Conservation (phyloP, 2,888 invertebrate genomes). For the Pseudococcus jackbeardsleyi region DNA sequence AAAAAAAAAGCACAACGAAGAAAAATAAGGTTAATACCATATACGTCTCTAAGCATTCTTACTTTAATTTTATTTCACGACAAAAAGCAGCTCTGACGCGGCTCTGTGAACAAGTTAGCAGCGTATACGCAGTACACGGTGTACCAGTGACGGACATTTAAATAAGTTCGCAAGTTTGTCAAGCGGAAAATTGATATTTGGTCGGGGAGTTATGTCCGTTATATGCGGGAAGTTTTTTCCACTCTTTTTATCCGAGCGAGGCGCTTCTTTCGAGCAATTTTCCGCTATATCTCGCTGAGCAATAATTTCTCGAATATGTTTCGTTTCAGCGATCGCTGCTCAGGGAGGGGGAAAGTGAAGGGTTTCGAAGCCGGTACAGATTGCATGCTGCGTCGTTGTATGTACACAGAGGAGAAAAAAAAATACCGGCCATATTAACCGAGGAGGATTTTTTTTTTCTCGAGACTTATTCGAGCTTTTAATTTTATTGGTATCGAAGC, state of each 20-base stretch:
- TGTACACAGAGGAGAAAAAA: background rate
- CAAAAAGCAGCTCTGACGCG: slow-evolving; percentile 13
- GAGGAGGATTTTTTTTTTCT: background rate
- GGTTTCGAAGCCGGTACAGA: background rate
- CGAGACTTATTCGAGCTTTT: slow-evolving; percentile 9
- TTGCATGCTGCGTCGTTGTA: background rate
- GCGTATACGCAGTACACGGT: background rate
- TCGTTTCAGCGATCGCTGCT: slow-evolving; percentile 37
- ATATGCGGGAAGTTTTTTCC: slow-evolving; percentile 38
- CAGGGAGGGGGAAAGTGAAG: background rate
- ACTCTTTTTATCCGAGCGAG: background rate
- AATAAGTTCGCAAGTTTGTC: slow-evolving; percentile 62
- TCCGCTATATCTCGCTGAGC: slow-evolving; percentile 61
- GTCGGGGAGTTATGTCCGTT: slow-evolving; percentile 53
- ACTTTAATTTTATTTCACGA: slow-evolving; percentile 51
- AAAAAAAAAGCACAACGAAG: background rate
- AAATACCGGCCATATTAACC: slow-evolving; percentile 8
- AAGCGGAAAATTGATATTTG: slow-evolving; percentile 64
- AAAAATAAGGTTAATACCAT: background rate
- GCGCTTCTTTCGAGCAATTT: slow-evolving; percentile 53
- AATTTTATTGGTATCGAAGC: slow-evolving; percentile 23
- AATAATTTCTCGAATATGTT: slow-evolving; percentile 59
- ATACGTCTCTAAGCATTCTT: slow-evolving; percentile 11
- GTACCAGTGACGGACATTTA: slow-evolving; percentile 59
- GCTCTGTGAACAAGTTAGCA: slow-evolving; percentile 49